Conservation (phyloP, 2,113 vertebrate genomes). For the Syrmaticus mikado region DNA sequence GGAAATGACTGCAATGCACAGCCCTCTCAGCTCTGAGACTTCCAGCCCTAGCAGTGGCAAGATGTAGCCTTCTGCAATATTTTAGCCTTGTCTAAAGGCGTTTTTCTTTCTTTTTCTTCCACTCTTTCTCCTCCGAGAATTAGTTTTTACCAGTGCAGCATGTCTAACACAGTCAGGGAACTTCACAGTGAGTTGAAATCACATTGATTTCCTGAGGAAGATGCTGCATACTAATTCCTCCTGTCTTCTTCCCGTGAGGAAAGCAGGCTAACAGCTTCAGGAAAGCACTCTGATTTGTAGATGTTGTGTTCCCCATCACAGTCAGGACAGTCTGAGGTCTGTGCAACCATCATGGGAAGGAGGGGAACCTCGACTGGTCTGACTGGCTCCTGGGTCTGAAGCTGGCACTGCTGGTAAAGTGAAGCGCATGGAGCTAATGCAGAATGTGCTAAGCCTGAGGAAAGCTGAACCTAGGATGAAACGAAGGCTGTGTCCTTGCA, state of each 20-base stretch:
- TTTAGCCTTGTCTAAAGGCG: neutral
- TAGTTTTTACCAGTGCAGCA: slow-evolving; percentile 32
- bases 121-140: neutral
- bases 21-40: neutral
- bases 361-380: neutral
- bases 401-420: accelerated
- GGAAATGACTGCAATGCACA: neutral
- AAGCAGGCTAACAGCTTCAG: neutral
- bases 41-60: neutral
- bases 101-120: neutral
- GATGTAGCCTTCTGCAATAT: neutral
- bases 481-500: too few species aligned
- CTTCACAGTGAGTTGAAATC: slow-evolving; percentile 39
- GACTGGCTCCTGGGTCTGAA: neutral
- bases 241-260: neutral
- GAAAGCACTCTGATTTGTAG: slow-evolving; percentile 10
- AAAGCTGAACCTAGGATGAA: neutral
- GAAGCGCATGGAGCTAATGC: accelerated
- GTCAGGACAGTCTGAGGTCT: neutral
- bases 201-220: slow-evolving; percentile 30
- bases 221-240: slow-evolving; percentile 12
- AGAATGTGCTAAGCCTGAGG: neutral
- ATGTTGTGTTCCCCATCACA: accelerated
- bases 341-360: neutral
- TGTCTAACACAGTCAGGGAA: slow-evolving; percentile 37